Evolutionary conservation across 2,113 vertebrate species (phyloP).

Genomic region (Galeopterus variegatus): DNA sequence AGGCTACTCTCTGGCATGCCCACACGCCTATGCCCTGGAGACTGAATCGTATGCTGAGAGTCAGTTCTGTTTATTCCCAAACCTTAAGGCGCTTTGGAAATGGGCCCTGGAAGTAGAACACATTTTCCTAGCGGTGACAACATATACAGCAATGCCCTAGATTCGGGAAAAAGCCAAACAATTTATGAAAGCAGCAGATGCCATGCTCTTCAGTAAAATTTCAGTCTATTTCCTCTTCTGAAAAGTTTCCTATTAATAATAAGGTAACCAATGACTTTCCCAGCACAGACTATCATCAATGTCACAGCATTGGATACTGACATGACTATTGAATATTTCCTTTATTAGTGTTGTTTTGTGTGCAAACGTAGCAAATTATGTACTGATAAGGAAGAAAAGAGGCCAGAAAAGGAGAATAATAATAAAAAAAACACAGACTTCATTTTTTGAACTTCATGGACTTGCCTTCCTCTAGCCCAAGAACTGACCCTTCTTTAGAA

Average conservation of each 20-base stretch:
- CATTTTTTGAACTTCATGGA: too few relatives aligned
- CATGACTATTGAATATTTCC: neutral
- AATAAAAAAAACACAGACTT: too few relatives aligned
- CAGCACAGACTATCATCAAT: neutral
- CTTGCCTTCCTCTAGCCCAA: too few relatives aligned
- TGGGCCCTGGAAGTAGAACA: neutral
- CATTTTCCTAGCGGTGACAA: neutral
- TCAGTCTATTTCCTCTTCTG: neutral
- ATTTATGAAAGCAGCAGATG: neutral
- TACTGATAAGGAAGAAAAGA: too few relatives aligned
- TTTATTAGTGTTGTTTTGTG: constrained; percentile 35
- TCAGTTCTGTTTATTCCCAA: constrained; percentile 1
- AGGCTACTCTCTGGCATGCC: neutral
- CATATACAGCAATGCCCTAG: neutral
- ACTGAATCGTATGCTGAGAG: neutral
- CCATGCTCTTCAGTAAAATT: neutral
- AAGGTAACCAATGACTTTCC: neutral
- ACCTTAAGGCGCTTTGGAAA: neutral
- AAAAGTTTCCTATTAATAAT: neutral
- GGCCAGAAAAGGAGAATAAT: too few relatives aligned
- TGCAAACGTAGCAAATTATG: neutral
- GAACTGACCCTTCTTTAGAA: too few relatives aligned
- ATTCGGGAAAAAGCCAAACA: neutral
- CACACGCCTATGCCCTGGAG: neutral
- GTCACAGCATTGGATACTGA: neutral